Conservation (phyloP, 2,113 vertebrate species). For the Isurus oxyrinchus region DNA sequence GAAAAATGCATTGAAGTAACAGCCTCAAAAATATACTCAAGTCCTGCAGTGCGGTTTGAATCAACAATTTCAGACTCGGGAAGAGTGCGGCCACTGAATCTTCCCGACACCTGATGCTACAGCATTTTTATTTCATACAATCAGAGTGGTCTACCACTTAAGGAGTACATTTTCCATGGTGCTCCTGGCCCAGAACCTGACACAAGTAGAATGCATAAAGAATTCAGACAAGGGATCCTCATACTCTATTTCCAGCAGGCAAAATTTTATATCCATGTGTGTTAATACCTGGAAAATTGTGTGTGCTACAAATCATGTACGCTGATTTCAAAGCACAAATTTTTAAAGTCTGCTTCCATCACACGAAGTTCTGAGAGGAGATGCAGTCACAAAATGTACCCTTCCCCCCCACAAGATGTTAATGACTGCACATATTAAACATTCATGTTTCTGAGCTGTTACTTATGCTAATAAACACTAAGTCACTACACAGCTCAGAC, state of each 20-base stretch:
- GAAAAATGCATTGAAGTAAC: not conserved
- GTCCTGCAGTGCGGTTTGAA: not conserved
- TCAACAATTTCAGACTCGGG: not conserved
- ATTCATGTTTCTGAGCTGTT: not conserved
- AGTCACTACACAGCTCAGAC: not conserved
- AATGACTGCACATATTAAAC: not conserved
- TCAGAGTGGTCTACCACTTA: not conserved
- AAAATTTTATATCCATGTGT: not conserved
- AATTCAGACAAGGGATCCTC: not conserved
- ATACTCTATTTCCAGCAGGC: not conserved
- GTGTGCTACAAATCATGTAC: not conserved
- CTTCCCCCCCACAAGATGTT: not conserved
- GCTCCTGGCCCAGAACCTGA: not conserved
- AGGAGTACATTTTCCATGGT: not conserved
- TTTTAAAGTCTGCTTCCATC: not conserved
- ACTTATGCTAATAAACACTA: not conserved
- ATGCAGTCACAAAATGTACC: not conserved
- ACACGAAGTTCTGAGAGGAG: not conserved
- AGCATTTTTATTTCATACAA: not conserved
- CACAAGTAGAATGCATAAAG: not conserved
- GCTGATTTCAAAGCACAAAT: not conserved
- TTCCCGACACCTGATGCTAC: not conserved
- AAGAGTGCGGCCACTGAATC: not conserved
- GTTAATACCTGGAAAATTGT: not conserved
- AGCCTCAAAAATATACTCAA: not conserved